Evolutionary conservation across 2,797 vertebrate genomes (phyloP).

Genomic region (Acanthopagrus latus): DNA sequence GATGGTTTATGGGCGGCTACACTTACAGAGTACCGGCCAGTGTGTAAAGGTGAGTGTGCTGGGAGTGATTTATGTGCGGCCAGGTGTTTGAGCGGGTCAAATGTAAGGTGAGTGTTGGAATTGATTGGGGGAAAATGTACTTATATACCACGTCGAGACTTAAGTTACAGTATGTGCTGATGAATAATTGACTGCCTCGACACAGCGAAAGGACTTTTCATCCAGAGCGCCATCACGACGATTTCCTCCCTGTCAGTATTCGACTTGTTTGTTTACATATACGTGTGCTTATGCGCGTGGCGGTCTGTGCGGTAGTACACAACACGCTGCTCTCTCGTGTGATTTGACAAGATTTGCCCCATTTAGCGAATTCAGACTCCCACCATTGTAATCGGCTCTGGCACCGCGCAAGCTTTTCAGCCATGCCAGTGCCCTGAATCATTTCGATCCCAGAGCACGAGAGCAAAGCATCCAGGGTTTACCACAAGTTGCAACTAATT

Average conservation of each 20-base stretch:
- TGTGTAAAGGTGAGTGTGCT: slow-evolving; percentile 59
- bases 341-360: slow-evolving; percentile 62
- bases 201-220: slow-evolving; percentile 47
- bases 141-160: slow-evolving; percentile 23
- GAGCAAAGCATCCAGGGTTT: slow-evolving; percentile 57
- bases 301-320: slow-evolving; percentile 31
- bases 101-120: slow-evolving; percentile 45
- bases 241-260: slow-evolving; percentile 8
- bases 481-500: slow-evolving; percentile 68
- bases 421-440: slow-evolving; percentile 51
- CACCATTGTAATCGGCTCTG: slow-evolving; percentile 62
- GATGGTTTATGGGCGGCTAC: slow-evolving; percentile 76
- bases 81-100: slow-evolving; percentile 60
- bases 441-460: slow-evolving; percentile 51
- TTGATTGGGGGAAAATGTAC: slow-evolving; percentile 42
- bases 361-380: slow-evolving; percentile 67
- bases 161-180: slow-evolving; percentile 35
- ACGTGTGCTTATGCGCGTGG: slow-evolving; percentile 30
- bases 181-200: slow-evolving; percentile 56
- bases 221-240: slow-evolving; percentile 40
- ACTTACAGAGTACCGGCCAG: slow-evolving; percentile 65
- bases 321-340: slow-evolving; percentile 40
- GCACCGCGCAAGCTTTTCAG: slow-evolving; percentile 42
- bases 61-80: slow-evolving; percentile 58
- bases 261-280: slow-evolving; percentile 48